Percentiles rank a stretch among this genome's conserved stretches.
Evolutionary conservation across 92 coral and sea anemone species (phyloP).

Genomic region (Pocillopora grandis): DNA sequence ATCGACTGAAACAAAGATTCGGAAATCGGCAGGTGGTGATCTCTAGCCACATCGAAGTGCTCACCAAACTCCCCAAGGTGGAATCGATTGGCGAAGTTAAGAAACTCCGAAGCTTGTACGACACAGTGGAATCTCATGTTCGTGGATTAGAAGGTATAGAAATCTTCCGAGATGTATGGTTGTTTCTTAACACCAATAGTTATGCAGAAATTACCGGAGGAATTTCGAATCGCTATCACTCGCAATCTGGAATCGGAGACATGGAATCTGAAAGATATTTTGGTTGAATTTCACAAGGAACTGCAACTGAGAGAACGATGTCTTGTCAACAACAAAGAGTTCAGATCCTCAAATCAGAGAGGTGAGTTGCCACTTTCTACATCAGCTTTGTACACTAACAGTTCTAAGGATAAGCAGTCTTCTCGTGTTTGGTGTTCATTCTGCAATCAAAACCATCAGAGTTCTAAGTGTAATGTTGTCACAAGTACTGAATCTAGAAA

Average conservation of each 20-base stretch:
- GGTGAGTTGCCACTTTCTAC: too few species aligned
- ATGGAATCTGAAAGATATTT: constrained; percentile 41
- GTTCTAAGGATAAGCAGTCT: too few species aligned
- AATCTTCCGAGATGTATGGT: constrained; percentile 22
- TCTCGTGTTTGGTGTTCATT: too few species aligned
- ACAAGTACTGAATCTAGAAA: too few species aligned
- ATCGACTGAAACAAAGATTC: constrained; percentile 35
- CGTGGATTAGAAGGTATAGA: neutral
- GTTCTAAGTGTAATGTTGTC: too few species aligned
- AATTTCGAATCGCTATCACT: constrained; percentile 29
- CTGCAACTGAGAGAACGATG: constrained; percentile 49
- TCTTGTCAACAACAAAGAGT: neutral
- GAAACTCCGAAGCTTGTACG: neutral
- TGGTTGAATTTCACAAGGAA: constrained; percentile 35
- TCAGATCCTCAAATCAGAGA: neutral
- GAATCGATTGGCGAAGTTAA: neutral
- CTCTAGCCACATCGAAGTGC: constrained; percentile 50
- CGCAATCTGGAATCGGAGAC: constrained; percentile 32
- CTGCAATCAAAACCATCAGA: neutral
- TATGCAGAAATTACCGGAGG: constrained; percentile 38
- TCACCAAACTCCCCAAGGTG: constrained; percentile 36
- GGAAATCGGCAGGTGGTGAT: constrained; percentile 49
- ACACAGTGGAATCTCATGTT: neutral
- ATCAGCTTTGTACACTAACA: too few species aligned
- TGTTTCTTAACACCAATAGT: constrained; percentile 42